phyloP scores from a whole-genome alignment of 2,888 invertebrate species.

The Invenusta paracnida region DNA sequence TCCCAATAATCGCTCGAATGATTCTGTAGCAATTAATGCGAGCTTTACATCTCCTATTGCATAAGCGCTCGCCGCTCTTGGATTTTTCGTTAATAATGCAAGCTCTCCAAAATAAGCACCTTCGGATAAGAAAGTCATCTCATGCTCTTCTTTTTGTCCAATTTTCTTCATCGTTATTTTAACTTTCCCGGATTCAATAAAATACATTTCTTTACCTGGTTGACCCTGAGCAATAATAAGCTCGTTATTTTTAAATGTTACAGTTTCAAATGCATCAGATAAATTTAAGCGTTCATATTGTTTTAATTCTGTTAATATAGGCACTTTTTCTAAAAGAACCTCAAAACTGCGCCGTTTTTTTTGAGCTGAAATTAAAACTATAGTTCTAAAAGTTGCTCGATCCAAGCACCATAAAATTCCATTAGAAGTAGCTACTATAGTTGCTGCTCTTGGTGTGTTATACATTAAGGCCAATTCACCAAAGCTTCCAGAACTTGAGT shows the following conservation, averaged over 20 bases:
- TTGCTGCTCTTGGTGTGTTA: constrained; percentile 93
- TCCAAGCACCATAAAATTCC: constrained; percentile 98
- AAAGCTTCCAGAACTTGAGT: constrained; percentile 84
- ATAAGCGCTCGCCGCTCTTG: constrained; percentile 74
- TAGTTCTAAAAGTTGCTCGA: constrained; percentile 88
- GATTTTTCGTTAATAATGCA: constrained; percentile 91
- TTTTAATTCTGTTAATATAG: constrained; percentile 62
- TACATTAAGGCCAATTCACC: constrained; percentile 94
- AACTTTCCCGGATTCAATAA: constrained; percentile 84
- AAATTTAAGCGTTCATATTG: constrained; percentile 74
- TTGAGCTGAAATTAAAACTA: constrained; percentile 89
- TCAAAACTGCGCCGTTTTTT: constrained; percentile 97
- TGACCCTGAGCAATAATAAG: constrained; percentile 66
- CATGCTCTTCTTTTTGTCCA: constrained; percentile 61
- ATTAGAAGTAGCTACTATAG: constrained; percentile 69
- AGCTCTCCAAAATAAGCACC: constrained; percentile 90
- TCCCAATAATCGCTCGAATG: constrained; percentile 90
- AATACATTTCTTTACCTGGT: constrained; percentile 93
- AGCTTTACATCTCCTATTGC: constrained; percentile 90
- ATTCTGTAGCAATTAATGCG: constrained; percentile 94
- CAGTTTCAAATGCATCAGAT: constrained; percentile 74
- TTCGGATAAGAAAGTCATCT: constrained; percentile 66
- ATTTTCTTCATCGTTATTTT: constrained; percentile 68
- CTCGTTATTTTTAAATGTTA: constrained; percentile 18
- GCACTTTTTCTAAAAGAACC: constrained; percentile 82